phyloP scores from a whole-genome alignment of 1,140 invertebrate genomes.

The Leptopilina clavipes region DNA sequence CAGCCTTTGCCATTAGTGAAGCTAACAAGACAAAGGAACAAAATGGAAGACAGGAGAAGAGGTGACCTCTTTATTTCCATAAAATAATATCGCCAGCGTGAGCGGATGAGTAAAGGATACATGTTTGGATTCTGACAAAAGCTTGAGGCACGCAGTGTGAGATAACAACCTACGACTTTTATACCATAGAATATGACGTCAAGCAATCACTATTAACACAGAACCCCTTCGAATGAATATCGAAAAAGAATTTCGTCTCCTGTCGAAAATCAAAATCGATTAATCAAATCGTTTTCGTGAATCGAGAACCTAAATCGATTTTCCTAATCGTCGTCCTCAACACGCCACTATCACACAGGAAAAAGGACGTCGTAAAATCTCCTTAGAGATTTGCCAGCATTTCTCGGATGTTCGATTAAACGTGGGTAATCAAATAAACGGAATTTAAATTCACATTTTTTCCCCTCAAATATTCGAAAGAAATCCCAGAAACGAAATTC shows the following conservation, averaged over 20 bases:
- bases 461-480: background rate
- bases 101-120: slow-evolving; percentile 36
- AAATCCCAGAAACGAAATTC: slow-evolving; percentile 2
- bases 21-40: slow-evolving; percentile 13
- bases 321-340: slow-evolving; percentile 14
- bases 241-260: slow-evolving; percentile 46
- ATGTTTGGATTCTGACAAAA: slow-evolving; percentile 38
- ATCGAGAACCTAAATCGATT: slow-evolving; percentile 50
- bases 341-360: slow-evolving; percentile 40
- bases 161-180: too few relatives aligned
- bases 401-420: slow-evolving; percentile 50
- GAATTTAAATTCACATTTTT: slow-evolving; percentile 46
- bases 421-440: slow-evolving; percentile 52
- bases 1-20: slow-evolving; percentile 28
- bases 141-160: too few relatives aligned
- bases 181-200: too few relatives aligned
- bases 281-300: slow-evolving; percentile 39
- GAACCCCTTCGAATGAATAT: slow-evolving; percentile 36
- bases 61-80: slow-evolving; percentile 37
- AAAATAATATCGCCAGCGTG: slow-evolving; percentile 27
- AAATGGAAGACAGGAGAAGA: slow-evolving; percentile 24
- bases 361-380: slow-evolving; percentile 39
- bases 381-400: slow-evolving; percentile 38
- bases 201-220: slow-evolving; percentile 48
- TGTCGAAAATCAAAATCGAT: slow-evolving; percentile 33